A percentile compares a stretch with the other conserved stretches of the same genome.
Evolutionary conservation across 2,888 invertebrate genomes (phyloP).

Genomic region (Ectemnius cavifrons): DNA sequence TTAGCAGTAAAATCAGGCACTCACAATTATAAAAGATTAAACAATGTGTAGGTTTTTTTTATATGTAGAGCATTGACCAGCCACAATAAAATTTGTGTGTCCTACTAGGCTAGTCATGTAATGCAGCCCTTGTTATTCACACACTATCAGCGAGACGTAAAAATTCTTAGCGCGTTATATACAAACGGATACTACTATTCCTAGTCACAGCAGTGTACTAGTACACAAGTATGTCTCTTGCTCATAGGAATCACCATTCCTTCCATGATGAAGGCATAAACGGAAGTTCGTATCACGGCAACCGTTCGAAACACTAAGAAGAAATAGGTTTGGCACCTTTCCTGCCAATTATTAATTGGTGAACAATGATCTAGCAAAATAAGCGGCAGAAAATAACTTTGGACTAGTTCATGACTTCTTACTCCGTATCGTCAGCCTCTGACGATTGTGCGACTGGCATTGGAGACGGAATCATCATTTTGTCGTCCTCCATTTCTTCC

Average conservation of each 20-base stretch:
- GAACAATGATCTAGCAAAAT: constrained; percentile 39
- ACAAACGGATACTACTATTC: constrained; percentile 44
- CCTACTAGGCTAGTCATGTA: too few relatives aligned
- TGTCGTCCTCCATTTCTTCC: constrained; percentile 64
- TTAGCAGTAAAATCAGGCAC: too few relatives aligned
- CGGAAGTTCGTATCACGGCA: constrained; percentile 11
- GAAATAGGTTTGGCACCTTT: constrained; percentile 19
- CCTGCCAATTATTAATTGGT: constrained; percentile 19
- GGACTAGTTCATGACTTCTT: constrained; percentile 54
- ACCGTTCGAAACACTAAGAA: constrained; percentile 27
- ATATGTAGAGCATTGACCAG: too few relatives aligned
- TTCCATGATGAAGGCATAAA: constrained; percentile 19
- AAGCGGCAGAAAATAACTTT: constrained; percentile 29
- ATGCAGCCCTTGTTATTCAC: too few relatives aligned
- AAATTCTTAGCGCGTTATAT: constrained; percentile 29
- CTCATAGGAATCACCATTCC: constrained; percentile 29
- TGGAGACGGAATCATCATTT: constrained; percentile 63
- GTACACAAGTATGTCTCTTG: constrained; percentile 35
- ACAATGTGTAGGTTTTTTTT: too few relatives aligned
- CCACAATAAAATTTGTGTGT: too few relatives aligned
- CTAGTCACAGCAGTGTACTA: constrained; percentile 42
- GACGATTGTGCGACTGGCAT: constrained; percentile 61
- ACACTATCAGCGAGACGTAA: too few relatives aligned
- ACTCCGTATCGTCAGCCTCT: constrained; percentile 65
- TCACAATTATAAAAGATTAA: too few relatives aligned